Evolutionary conservation across 2,113 vertebrate genomes (phyloP).

Genomic region (Apaloderma vittatum): DNA sequence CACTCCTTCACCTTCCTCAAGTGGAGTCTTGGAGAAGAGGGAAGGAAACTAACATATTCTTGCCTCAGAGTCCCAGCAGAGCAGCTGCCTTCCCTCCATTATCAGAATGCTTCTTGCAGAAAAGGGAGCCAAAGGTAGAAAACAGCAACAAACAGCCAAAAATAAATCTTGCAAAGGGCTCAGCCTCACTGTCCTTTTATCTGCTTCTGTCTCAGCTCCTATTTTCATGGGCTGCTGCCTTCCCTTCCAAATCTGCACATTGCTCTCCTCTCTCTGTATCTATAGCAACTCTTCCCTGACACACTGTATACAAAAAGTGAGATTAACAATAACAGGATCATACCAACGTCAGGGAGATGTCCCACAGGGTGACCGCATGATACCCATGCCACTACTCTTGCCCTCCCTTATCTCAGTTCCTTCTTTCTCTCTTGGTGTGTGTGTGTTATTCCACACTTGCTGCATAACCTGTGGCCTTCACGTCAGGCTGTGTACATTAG

Average conservation of each 20-base stretch:
- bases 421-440: background rate
- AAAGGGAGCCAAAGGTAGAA: background rate
- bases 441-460: background rate
- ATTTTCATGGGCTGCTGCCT: background rate
- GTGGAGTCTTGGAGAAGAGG: background rate
- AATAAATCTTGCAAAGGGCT: slow-evolving; percentile 13
- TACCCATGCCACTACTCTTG: background rate
- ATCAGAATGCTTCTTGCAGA: background rate
- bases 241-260: background rate
- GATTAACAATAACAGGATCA: slow-evolving; percentile 26
- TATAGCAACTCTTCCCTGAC: background rate
- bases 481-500: background rate
- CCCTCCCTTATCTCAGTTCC: slow-evolving; percentile 10
- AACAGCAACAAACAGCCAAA: background rate
- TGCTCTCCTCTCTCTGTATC: background rate
- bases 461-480: background rate
- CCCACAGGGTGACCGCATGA: background rate
- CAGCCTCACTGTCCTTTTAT: background rate
- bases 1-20: background rate
- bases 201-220: slow-evolving; percentile 22
- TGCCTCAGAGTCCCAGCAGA: background rate
- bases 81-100: background rate
- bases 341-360: background rate
- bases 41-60: background rate
- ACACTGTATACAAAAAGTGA: background rate